Conservation (phyloP, 37 sponge, comb jelly and placozoan genomes). For the Aplysina aerophoba region DNA sequence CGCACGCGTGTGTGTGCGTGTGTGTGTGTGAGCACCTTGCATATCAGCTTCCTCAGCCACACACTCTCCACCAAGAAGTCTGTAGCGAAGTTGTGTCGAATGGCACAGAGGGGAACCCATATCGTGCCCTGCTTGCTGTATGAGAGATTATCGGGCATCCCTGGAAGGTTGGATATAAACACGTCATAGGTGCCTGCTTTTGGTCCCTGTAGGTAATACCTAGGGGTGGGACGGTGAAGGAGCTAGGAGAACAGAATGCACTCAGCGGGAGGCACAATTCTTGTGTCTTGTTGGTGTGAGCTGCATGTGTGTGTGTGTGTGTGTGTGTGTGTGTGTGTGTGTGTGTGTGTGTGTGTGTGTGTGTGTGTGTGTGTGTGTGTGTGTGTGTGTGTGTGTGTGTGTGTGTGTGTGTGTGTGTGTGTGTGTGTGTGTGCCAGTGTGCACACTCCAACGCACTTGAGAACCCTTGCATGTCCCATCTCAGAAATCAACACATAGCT, state of each 20-base stretch:
- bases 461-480: conserved; percentile 66
- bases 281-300: no score
- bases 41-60: conserved; percentile 21
- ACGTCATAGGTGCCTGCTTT: conserved; percentile 70
- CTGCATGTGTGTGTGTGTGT: no score
- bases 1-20: no score
- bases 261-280: no score
- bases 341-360: neutral
- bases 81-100: conserved; percentile 10
- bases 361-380: conserved; percentile 7
- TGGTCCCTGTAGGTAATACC: conserved; percentile 50
- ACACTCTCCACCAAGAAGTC: conserved; percentile 41
- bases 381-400: conserved; percentile 24
- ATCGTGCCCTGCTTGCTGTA: conserved; percentile 65
- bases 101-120: conserved; percentile 70
- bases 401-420: conserved; percentile 10
- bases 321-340: no score
- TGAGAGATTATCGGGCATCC: conserved; percentile 83
- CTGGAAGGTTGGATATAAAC: conserved; percentile 75
- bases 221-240: neutral
- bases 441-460: conserved; percentile 49
- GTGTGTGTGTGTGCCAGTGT: neutral
- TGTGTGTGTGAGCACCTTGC: neutral
- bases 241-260: no score
- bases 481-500: conserved; percentile 68